A percentile compares a stretch with the other conserved stretches of the same genome.
phyloP scores from a whole-genome alignment of 2,113 vertebrate species.

The Albula glossodonta region DNA sequence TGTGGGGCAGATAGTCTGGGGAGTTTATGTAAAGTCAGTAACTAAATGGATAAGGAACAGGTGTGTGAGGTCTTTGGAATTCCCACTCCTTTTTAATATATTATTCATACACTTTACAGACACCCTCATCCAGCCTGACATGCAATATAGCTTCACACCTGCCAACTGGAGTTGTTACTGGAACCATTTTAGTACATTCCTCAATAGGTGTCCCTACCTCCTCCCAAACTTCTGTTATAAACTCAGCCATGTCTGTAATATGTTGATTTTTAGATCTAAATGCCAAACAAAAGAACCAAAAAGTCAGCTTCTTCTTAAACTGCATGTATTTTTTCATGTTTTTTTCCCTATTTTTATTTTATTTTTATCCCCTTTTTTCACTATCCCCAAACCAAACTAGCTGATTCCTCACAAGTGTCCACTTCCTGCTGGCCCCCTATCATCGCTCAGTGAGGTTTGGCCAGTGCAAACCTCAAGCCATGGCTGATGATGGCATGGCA shows the following conservation, averaged over 20 bases:
- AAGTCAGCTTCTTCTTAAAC: background rate
- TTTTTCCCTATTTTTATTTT: background rate
- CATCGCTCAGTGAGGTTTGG: too few relatives aligned
- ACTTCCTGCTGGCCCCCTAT: too few relatives aligned
- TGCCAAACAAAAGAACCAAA: background rate
- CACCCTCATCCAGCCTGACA: background rate
- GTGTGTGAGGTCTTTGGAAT: background rate
- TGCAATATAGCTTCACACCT: background rate
- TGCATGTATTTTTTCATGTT: background rate
- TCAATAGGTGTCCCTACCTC: background rate
- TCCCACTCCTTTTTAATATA: background rate
- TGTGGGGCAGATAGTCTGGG: background rate
- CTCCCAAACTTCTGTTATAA: background rate
- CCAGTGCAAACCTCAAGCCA: too few relatives aligned
- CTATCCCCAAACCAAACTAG: too few relatives aligned
- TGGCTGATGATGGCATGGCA: too few relatives aligned
- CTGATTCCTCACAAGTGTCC: too few relatives aligned
- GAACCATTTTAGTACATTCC: background rate
- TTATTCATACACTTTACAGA: background rate
- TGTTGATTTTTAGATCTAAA: background rate
- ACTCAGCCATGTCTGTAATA: background rate
- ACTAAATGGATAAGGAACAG: constrained; percentile 2
- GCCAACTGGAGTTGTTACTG: background rate
- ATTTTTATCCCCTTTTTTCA: too few relatives aligned
- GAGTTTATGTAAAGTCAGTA: background rate